These are phyloP conservation scores for Ctenochaetus hawaiiensis DNA, from an alignment of 2,797 vertebrate genomes.

Conservation along the genomic window DNA sequence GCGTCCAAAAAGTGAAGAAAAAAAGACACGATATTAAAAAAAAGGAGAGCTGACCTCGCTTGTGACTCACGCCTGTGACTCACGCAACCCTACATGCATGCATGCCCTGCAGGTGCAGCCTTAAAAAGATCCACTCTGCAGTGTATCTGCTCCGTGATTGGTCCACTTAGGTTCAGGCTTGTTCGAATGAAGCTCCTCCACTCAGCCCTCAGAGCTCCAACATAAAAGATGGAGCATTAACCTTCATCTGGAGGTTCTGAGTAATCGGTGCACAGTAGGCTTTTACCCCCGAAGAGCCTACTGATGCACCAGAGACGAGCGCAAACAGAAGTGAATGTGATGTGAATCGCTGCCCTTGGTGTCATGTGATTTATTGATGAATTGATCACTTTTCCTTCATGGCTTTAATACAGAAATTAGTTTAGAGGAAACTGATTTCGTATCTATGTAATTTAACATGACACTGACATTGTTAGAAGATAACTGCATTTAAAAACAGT, in stretches of 20 bases:
- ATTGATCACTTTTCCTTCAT: neutral
- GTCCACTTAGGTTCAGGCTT: too few relatives aligned
- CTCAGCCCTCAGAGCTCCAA: constrained; percentile 16
- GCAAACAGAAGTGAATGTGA: neutral
- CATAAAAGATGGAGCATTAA: constrained; percentile 20
- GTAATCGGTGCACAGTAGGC: neutral
- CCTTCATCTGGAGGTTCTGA: constrained; percentile 11
- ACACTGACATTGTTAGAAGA: neutral
- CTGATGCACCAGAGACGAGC: too few relatives aligned
- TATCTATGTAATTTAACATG: neutral
- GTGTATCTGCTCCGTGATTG: too few relatives aligned
- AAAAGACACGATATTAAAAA: too few relatives aligned
- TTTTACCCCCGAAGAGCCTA: neutral
- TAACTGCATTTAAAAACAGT: neutral
- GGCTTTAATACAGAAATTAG: neutral
- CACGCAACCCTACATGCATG: too few relatives aligned
- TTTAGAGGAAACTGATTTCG: neutral
- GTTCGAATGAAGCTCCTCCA: neutral
- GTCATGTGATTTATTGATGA: neutral
- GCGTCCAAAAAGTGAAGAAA: too few relatives aligned
- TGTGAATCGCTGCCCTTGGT: neutral
- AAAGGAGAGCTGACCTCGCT: too few relatives aligned
- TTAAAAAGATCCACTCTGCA: too few relatives aligned
- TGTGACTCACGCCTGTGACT: too few relatives aligned
- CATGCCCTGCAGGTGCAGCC: too few relatives aligned